These are phyloP conservation scores for Vidua macroura DNA, from an alignment of 2,113 vertebrate genomes.

Conservation along the genomic window DNA sequence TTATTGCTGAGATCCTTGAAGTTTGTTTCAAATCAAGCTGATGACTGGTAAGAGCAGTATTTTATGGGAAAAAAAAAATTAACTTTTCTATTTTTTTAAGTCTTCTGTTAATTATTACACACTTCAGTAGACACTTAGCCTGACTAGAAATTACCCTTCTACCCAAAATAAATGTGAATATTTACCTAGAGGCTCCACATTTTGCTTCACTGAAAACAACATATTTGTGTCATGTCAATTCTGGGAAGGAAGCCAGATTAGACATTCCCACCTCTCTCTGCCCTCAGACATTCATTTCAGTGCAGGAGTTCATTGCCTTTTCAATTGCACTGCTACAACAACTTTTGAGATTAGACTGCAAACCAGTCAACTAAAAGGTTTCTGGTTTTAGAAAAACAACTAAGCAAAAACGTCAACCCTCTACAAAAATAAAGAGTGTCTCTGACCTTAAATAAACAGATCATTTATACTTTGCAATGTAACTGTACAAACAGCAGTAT, in stretches of 20 bases:
- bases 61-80: background rate
- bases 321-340: background rate
- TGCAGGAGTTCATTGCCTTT: background rate
- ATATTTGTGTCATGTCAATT: background rate
- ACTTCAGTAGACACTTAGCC: background rate
- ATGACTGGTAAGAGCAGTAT: background rate
- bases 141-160: background rate
- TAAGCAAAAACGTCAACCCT: background rate
- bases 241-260: background rate
- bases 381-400: background rate
- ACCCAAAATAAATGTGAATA: background rate
- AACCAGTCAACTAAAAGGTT: background rate
- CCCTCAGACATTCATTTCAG: background rate
- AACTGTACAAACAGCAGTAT: background rate
- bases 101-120: background rate
- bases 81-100: background rate
- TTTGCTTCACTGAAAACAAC: slow-evolving; percentile 2
- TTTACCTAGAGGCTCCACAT: background rate
- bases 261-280: background rate
- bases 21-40: background rate
- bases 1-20: background rate
- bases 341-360: slow-evolving; percentile 4
- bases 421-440: background rate
- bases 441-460: background rate
- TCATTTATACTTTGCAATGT: background rate